Percentiles rank a stretch among this genome's conserved stretches.
Conservation (phyloP, 1,140 invertebrate genomes). For the Aphaenogaster rudis region DNA sequence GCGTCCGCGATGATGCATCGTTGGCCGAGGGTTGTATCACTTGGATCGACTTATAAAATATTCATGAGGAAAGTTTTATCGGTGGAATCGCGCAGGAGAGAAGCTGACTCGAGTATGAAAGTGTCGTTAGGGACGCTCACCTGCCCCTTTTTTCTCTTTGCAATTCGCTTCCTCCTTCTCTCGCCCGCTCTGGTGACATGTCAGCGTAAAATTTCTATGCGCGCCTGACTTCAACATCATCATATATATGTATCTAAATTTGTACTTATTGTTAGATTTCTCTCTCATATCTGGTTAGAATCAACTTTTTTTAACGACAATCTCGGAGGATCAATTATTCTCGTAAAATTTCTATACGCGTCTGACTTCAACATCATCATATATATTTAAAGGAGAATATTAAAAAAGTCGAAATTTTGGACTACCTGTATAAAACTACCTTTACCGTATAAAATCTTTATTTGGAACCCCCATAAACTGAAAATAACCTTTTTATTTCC, state of each 20-base stretch:
- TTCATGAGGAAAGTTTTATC: constrained; percentile 69
- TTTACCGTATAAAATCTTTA: too few relatives aligned
- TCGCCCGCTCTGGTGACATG: not conserved
- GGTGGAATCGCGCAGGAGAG: constrained; percentile 34
- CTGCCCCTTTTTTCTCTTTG: constrained; percentile 29
- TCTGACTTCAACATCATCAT: not conserved
- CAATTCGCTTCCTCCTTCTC: constrained; percentile 9
- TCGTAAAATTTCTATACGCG: not conserved
- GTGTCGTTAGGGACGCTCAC: constrained; percentile 52
- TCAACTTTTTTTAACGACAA: not conserved
- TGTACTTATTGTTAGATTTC: not conserved
- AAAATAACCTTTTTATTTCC: too few relatives aligned
- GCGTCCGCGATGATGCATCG: constrained; percentile 35
- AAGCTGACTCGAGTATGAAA: constrained; percentile 58
- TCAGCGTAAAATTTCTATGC: not conserved
- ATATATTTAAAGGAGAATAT: not conserved
- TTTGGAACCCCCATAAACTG: too few relatives aligned
- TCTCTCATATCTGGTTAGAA: not conserved
- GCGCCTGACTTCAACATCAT: not conserved
- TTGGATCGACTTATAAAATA: constrained; percentile 71
- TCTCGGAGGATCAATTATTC: not conserved
- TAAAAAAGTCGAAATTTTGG: too few relatives aligned
- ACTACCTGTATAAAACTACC: too few relatives aligned
- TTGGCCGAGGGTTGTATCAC: constrained; percentile 60
- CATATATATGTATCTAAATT: not conserved